A percentile compares a stretch with the other conserved stretches of the same genome.
Evolutionary conservation across 2,797 vertebrate genomes (phyloP).

Genomic region (Pseudochirops corinnae): DNA sequence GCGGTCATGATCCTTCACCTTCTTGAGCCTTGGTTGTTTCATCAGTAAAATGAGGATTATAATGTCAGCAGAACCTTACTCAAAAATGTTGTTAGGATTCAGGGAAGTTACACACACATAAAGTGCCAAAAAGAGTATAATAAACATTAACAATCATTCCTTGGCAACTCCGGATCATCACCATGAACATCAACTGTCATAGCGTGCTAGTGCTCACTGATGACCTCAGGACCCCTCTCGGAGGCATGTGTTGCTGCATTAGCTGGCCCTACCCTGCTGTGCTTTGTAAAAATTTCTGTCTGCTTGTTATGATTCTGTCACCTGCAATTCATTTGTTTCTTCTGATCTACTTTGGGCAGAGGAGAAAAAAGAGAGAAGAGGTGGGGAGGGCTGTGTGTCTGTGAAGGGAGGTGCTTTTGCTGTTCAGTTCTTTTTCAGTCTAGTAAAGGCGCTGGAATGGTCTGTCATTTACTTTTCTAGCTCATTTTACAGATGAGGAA

Average conservation of each 20-base stretch:
- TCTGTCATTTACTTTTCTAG: background rate
- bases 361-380: background rate
- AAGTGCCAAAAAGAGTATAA: background rate
- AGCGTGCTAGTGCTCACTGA: background rate
- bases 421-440: background rate
- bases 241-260: background rate
- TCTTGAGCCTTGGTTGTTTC: background rate
- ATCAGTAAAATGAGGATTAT: background rate
- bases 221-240: background rate
- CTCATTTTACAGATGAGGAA: background rate
- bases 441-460: background rate
- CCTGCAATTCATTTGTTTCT: background rate
- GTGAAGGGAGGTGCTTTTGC: background rate
- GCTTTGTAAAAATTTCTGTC: background rate
- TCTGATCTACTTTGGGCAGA: background rate
- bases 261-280: too few relatives aligned
- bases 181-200: background rate
- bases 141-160: background rate
- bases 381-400: background rate
- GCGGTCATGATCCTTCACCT: background rate
- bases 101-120: background rate
- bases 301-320: background rate
- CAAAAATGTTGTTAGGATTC: background rate
- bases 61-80: too few relatives aligned
- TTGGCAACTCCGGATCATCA: background rate